Evolutionary conservation across 2,113 vertebrate species (phyloP).

Genomic region (Chauna torquata): DNA sequence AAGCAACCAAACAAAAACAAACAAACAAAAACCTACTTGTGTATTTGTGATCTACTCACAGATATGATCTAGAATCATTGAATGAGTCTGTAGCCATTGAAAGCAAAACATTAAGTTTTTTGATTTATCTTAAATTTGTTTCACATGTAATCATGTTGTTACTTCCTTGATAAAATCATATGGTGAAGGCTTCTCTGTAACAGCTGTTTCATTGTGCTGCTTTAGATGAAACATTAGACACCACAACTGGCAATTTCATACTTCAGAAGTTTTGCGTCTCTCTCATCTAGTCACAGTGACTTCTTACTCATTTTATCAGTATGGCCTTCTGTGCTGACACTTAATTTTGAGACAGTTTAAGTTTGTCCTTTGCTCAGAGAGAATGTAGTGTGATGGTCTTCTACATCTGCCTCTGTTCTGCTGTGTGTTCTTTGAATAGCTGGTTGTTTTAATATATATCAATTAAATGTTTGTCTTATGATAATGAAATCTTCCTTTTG

Average conservation of each 20-base stretch:
- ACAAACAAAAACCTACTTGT: background rate
- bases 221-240: background rate
- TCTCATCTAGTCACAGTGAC: accelerated
- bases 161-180: background rate
- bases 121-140: background rate
- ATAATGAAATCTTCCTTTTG: background rate
- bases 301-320: background rate
- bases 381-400: background rate
- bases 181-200: background rate
- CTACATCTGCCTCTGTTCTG: background rate
- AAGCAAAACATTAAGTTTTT: background rate
- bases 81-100: background rate
- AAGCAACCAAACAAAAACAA: too few relatives aligned
- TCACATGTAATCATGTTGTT: background rate
- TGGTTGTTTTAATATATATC: background rate
- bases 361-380: background rate
- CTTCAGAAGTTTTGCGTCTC: background rate
- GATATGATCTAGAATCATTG: background rate
- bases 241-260: accelerated
- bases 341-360: background rate
- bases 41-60: background rate
- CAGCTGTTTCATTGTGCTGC: background rate
- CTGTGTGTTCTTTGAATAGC: background rate
- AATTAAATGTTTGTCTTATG: background rate
- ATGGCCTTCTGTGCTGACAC: background rate